These are phyloP conservation scores for Mactromeris polynyma DNA, from an alignment of 2,888 invertebrate species.

Conservation along the genomic window DNA sequence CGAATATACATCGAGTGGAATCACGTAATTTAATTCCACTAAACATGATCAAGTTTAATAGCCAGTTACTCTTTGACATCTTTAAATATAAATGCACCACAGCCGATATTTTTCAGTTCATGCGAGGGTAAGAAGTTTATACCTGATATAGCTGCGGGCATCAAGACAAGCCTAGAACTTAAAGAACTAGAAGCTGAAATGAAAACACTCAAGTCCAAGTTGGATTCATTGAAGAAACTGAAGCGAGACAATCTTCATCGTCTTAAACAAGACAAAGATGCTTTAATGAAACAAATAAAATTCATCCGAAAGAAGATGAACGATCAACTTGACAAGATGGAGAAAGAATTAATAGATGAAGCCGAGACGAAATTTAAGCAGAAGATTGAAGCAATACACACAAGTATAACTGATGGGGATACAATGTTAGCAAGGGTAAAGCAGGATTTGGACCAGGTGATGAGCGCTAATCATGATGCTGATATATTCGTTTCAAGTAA, in stretches of 20 bases:
- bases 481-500: neutral
- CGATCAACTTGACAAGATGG: slow-evolving; percentile 17
- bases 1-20: no score
- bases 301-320: neutral
- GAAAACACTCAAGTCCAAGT: neutral
- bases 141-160: neutral
- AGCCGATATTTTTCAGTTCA: neutral
- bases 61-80: no score
- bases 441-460: neutral
- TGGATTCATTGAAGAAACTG: neutral
- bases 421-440: neutral
- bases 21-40: no score
- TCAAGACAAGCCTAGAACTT: neutral
- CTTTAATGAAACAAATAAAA: neutral
- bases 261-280: neutral
- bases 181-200: neutral
- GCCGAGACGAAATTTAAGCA: neutral
- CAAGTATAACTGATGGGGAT: neutral
- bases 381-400: neutral
- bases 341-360: neutral
- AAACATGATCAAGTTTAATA: no score
- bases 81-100: no score
- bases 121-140: neutral
- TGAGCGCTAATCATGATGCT: neutral
- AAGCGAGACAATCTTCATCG: neutral